Base-by-base conservation (phyloP, 2,888 invertebrate species). In the Tenthredo notha region DNA sequence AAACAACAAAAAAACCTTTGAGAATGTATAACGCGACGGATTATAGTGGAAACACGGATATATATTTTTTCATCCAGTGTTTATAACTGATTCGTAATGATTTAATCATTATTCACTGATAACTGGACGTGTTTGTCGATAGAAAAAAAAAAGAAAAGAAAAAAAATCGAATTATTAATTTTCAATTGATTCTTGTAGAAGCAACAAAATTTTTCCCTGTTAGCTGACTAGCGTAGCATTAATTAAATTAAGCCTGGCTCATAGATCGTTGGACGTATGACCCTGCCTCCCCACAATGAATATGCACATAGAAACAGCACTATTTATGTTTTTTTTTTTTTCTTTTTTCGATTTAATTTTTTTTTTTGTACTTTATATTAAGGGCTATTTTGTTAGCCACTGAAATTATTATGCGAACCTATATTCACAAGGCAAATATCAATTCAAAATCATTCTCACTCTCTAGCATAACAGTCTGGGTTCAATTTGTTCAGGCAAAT, bases 141-240 rank as follows among this genome's bases (percentile, higher is more conserved):
- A 43, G 50, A 50, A 15, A 12, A 33, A 33, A 33, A 33, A 33
- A 29, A 25, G 33, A 33, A 33, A 29, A 67, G 33, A 33, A 33
- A 29, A 67, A 67, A 67, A 21, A 47, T 50, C 0, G 6, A 54
- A 29, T 77, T 54, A 29, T 77, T 12, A 7, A n/a, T 75, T 75
- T 75, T 50, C 33, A 15, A 43, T 54, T 50, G 29, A 9, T 77
- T 77, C 15, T 54, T 54, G 29, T 50, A 77, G 12, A 80, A 80
- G 80, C 80, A 61, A 61, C 47, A 61, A 61, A 65, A 65, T 29
- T 25, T 50, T 83, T 15, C 67, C 50, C 67, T 70, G 47, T 50
- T 83, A 83, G 83, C 47, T 80, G 83, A 83, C 83, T 83, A 83
- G 83, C 67, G 67, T 83, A 83, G 83, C 83, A 70, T 40, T 83